These are phyloP conservation scores for Bombus haemorrhoidalis DNA, from an alignment of 1,140 invertebrate genomes.

Conservation along the genomic window DNA sequence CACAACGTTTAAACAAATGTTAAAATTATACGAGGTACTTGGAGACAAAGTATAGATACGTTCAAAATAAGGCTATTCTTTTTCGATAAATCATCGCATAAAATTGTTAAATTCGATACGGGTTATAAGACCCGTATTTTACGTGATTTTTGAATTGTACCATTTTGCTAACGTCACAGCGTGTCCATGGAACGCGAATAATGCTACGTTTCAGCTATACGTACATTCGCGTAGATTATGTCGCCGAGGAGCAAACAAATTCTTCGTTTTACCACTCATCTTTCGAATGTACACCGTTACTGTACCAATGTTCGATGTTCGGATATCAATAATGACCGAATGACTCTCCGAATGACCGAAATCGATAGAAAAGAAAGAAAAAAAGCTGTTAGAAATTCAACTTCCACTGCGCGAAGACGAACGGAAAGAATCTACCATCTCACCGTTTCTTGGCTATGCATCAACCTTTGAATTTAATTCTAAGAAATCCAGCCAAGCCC, in stretches of 20 bases:
- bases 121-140: no score
- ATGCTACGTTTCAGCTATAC: not conserved
- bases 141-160: not conserved
- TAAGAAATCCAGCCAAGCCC: conserved; percentile 35
- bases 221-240: not conserved
- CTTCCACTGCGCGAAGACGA: not conserved
- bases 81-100: not conserved
- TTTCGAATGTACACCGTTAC: not conserved
- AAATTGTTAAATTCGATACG: not conserved
- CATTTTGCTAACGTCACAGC: not conserved
- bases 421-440: not conserved
- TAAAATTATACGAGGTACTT: not conserved
- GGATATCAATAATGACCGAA: no score
- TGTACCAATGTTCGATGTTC: not conserved
- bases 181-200: conserved; percentile 11
- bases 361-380: not conserved
- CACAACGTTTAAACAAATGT: not conserved
- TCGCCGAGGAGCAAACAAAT: not conserved
- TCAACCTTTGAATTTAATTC: conserved; percentile 32
- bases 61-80: not conserved
- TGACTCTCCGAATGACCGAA: not conserved
- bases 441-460: not conserved
- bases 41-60: not conserved
- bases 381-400: not conserved
- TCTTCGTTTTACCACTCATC: conserved; percentile 28